Evolutionary conservation across 2,888 invertebrate species (phyloP), one percentile per base, ranked within the genome.

Genomic region (Eurytoma californica): DNA sequence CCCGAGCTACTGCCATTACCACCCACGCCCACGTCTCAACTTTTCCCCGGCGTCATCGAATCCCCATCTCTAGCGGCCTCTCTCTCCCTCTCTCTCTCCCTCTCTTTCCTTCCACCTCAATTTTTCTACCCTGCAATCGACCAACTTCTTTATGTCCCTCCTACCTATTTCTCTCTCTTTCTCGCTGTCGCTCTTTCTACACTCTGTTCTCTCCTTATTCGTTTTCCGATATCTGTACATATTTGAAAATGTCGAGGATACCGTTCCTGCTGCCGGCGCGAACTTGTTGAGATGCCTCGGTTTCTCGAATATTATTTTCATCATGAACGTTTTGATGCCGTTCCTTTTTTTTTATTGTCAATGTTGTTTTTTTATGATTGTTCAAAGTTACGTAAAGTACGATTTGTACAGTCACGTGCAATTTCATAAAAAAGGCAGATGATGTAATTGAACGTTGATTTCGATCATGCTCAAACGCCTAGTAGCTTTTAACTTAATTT

Each of bases 41-140:
- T 51, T 28, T 49, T 60, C 3, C 30, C 39, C 3, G 24, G 65
- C n/a, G 39, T 51, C 49, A 16, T 58, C 20, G 3, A 39, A 47
- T 24, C 53, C 16, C 20, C n/a, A 28, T 51, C n/a, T 4, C 39
- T 39, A 47, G n/a, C 24, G 24, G 16, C 5, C n/a, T 61, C 14
- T 66, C 18, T 39, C 39, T 7, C 18, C 30, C 55, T 24, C 28
- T 16, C n/a, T 61, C 14, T 51, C 28, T 16, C n/a, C 30, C 14
- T 66, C 18, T 39, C 39, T 7, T 18, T 55, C 55, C 39, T 20
- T 57, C 53, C 55, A 55, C 58, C 18, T 57, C 53, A 7, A 28
- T 70, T 49, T 70, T 70, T 70, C 60, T 14, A 70, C 20, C 58
- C 57, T 20, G 58, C 69, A 47, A 47, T 70, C 47, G 69, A 58